phyloP scores from a whole-genome alignment of 2,113 vertebrate species.

The Hippocampus mohnikei region DNA sequence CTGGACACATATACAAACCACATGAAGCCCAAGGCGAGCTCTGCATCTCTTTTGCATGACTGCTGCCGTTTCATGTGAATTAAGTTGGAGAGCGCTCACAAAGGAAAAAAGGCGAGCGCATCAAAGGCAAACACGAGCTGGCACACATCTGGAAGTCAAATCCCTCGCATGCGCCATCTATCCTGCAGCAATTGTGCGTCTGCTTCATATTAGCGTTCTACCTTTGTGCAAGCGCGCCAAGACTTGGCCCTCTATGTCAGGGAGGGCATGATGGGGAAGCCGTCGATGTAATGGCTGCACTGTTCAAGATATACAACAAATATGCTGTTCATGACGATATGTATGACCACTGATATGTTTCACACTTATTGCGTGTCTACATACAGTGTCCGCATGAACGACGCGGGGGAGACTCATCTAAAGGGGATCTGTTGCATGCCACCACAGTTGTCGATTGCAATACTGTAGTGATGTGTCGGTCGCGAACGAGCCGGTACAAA shows the following conservation, averaged over 20 bases:
- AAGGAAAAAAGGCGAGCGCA: neutral
- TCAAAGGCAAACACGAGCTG: conserved; percentile 38
- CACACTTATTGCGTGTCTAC: conserved; percentile 10
- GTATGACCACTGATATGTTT: conserved; percentile 1
- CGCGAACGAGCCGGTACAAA: too few relatives aligned
- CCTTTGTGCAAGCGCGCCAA: neutral
- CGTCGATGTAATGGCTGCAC: neutral
- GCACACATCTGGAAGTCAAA: conserved; percentile 50
- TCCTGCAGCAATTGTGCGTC: conserved; percentile 24
- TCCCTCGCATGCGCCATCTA: conserved; percentile 7
- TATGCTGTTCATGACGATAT: conserved; percentile 13
- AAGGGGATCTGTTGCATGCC: neutral
- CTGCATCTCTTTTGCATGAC: neutral
- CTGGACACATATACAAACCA: neutral
- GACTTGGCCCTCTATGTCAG: neutral
- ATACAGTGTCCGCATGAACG: conserved; percentile 1
- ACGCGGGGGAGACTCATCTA: conserved; percentile 8
- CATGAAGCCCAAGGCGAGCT: neutral
- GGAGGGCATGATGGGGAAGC: neutral
- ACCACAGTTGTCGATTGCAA: neutral
- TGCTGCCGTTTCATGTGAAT: neutral
- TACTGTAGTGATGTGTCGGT: too few relatives aligned
- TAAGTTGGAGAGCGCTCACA: neutral
- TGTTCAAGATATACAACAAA: conserved; percentile 4
- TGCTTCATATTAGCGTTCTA: conserved; percentile 25